Percentiles rank a stretch among this genome's conserved stretches.
Evolutionary conservation across 2,888 invertebrate species (phyloP).

Genomic region (Lasioglossum marginatum): DNA sequence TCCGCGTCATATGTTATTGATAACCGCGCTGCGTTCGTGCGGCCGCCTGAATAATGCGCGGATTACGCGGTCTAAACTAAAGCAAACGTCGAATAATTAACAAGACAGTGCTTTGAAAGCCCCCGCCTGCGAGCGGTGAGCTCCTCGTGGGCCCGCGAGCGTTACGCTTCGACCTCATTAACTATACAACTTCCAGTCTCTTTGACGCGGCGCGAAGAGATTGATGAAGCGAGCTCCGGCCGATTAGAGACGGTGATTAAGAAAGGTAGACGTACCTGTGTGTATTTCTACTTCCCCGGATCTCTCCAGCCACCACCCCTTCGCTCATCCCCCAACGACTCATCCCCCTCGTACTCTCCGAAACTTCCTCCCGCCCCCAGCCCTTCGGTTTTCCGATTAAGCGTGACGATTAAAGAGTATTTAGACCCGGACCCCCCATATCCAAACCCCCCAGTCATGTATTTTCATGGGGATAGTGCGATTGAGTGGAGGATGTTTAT

Average conservation of each 20-base stretch:
- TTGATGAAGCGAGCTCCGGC: conserved; percentile 44
- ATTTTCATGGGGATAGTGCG: conserved; percentile 12
- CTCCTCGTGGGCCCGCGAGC: conserved; percentile 42
- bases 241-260: conserved; percentile 56
- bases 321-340: neutral
- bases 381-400: neutral
- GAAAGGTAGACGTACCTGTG: conserved; percentile 18
- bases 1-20: conserved; percentile 60
- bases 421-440: neutral
- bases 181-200: conserved; percentile 55
- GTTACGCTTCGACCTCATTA: conserved; percentile 55
- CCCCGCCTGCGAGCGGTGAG: conserved; percentile 19
- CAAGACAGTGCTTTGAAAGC: conserved; percentile 54
- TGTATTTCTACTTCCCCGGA: conserved; percentile 8
- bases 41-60: conserved; percentile 56
- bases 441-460: neutral
- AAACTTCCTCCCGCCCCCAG: neutral
- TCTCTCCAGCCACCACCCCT: neutral
- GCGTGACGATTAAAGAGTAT: conserved; percentile 9
- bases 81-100: conserved; percentile 63
- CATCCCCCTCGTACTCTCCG: neutral
- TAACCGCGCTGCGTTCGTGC: conserved; percentile 39
- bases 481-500: neutral
- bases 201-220: conserved; percentile 56
- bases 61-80: conserved; percentile 57